A percentile compares a stretch with the other conserved stretches of the same genome.
phyloP scores from a whole-genome alignment of 2,888 invertebrate species.

The Ectemnius cavifrons region DNA sequence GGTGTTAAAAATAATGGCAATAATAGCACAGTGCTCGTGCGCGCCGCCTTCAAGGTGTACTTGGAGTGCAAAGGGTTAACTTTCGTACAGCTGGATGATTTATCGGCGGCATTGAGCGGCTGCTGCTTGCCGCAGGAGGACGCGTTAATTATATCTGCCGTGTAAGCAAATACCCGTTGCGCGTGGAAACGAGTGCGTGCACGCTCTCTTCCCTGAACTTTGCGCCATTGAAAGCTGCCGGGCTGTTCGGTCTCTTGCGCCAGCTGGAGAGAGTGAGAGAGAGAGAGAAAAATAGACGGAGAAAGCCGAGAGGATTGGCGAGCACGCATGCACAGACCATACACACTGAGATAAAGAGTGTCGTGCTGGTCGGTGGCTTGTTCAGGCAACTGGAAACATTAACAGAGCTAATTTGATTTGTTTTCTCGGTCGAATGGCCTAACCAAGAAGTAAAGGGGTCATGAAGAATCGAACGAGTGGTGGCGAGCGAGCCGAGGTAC shows the following conservation, averaged over 20 bases:
- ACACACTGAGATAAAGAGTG: background rate
- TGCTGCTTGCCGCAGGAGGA: too few relatives aligned
- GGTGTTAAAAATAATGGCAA: too few relatives aligned
- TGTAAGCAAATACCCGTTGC: too few relatives aligned
- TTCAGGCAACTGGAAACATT: slow-evolving; percentile 1
- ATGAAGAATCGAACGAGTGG: slow-evolving; percentile 58
- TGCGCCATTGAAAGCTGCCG: background rate
- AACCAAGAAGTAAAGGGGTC: slow-evolving; percentile 38
- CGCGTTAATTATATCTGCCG: too few relatives aligned
- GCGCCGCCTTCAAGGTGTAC: too few relatives aligned
- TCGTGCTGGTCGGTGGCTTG: too few relatives aligned
- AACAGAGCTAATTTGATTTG: slow-evolving; percentile 3
- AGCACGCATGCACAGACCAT: slow-evolving; percentile 5
- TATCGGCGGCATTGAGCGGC: too few relatives aligned
- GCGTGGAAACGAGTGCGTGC: slow-evolving; percentile 10
- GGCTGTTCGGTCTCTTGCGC: background rate
- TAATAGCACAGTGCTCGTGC: too few relatives aligned
- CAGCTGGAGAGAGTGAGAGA: background rate
- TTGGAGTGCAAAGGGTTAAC: too few relatives aligned
- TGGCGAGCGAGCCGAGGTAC: slow-evolving; percentile 48
- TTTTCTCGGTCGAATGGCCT: slow-evolving; percentile 32
- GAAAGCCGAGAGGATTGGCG: slow-evolving; percentile 10
- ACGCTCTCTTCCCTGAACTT: background rate
- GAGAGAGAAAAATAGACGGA: background rate
- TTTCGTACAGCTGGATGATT: too few relatives aligned